Conservation (phyloP, 1,140 invertebrate genomes). For the Pachyrhynchus sulphureomaculatus region DNA sequence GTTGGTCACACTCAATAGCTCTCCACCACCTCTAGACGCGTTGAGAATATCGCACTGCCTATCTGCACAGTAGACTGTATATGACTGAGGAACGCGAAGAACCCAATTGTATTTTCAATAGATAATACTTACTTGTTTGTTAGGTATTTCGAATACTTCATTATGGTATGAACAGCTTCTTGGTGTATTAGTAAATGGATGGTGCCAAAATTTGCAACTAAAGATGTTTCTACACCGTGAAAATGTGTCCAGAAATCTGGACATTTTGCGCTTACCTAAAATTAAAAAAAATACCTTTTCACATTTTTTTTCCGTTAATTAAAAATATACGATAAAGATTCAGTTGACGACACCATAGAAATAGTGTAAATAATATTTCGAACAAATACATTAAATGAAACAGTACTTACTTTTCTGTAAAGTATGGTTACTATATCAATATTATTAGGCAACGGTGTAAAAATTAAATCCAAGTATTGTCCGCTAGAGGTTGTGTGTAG, state of each 20-base stretch:
- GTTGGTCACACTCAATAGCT: too few species aligned
- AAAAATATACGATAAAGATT: background rate
- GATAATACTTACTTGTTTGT: slow-evolving; percentile 52
- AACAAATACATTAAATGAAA: background rate
- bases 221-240: slow-evolving; percentile 76
- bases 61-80: too few species aligned
- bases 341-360: background rate
- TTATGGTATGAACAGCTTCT: slow-evolving; percentile 69
- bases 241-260: slow-evolving; percentile 82
- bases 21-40: too few species aligned
- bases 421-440: slow-evolving; percentile 70
- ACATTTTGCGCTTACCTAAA: slow-evolving; percentile 73
- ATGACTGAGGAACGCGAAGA: too few species aligned
- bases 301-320: too few species aligned
- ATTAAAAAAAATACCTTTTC: background rate
- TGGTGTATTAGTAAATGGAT: slow-evolving; percentile 70
- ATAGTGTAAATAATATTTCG: background rate
- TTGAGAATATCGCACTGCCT: too few species aligned
- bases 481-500: slow-evolving; percentile 72
- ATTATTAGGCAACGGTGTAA: slow-evolving; percentile 55
- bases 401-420: slow-evolving; percentile 68
- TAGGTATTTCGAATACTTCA: slow-evolving; percentile 61
- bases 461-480: slow-evolving; percentile 76
- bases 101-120: too few species aligned
- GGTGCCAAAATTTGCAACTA: slow-evolving; percentile 68